Conservation (phyloP, 2,888 invertebrate species). For the Sisyra nigra region DNA sequence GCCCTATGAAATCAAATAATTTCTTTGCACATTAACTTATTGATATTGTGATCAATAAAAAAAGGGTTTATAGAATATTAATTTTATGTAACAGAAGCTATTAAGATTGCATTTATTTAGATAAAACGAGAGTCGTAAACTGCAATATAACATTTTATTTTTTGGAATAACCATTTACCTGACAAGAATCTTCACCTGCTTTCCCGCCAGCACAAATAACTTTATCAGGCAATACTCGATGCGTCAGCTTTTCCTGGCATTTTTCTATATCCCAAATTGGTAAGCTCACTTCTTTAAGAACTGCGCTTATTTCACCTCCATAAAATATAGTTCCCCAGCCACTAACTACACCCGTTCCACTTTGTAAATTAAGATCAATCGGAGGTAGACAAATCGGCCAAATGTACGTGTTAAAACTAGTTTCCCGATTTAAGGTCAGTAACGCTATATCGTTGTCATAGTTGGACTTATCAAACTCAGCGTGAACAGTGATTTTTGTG, state of each 20-base stretch:
- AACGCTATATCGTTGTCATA: conserved; percentile 68
- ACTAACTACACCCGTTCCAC: conserved; percentile 46
- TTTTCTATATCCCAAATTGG: conserved; percentile 59
- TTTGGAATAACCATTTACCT: conserved; percentile 34
- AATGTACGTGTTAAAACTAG: conserved; percentile 59
- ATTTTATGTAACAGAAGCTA: too few relatives aligned
- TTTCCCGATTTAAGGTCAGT: conserved; percentile 44
- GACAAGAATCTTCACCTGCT: conserved; percentile 70
- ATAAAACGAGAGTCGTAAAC: too few relatives aligned
- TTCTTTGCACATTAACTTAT: too few relatives aligned
- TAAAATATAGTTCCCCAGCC: conserved; percentile 65
- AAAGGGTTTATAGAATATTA: too few relatives aligned
- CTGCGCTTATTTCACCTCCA: conserved; percentile 48
- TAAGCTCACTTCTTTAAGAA: conserved; percentile 60
- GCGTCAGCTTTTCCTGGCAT: conserved; percentile 45
- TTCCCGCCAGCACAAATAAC: conserved; percentile 68
- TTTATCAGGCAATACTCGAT: conserved; percentile 42
- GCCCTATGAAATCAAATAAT: conserved; percentile 37
- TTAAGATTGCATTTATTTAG: too few relatives aligned
- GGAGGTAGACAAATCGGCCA: conserved; percentile 78
- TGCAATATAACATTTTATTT: too few relatives aligned
- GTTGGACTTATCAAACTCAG: conserved; percentile 44
- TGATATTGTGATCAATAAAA: too few relatives aligned
- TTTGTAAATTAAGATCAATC: conserved; percentile 36
- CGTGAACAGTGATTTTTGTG: conserved; percentile 45